phyloP scores from a whole-genome alignment of 64 coral and sea anemone species.

The Montipora foliosa region DNA sequence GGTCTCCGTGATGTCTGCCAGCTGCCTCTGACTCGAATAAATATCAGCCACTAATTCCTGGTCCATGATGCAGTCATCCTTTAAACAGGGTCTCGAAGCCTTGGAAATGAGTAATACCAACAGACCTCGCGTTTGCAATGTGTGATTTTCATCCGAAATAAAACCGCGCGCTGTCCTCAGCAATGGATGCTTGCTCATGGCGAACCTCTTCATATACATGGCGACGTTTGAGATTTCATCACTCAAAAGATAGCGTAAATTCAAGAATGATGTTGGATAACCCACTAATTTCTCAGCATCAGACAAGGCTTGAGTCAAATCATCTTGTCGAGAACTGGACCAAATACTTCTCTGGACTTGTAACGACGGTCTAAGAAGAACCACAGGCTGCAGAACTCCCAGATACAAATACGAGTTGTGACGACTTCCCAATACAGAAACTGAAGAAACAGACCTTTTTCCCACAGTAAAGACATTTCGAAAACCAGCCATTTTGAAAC shows the following conservation, averaged over 20 bases:
- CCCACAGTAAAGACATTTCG: not conserved
- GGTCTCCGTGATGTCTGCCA: slow-evolving; percentile 98
- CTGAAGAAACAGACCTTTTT: not conserved
- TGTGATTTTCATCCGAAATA: slow-evolving; percentile 86
- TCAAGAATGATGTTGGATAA: slow-evolving; percentile 94
- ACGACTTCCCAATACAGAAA: not conserved
- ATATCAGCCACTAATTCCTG: slow-evolving; percentile 88
- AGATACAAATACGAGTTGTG: not conserved
- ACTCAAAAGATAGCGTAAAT: slow-evolving; percentile 88
- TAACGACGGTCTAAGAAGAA: not conserved
- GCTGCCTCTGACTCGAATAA: slow-evolving; percentile 86
- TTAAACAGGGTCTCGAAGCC: slow-evolving; percentile 64
- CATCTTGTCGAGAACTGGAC: slow-evolving; percentile 55
- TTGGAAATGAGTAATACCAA: slow-evolving; percentile 79
- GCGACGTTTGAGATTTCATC: slow-evolving; percentile 95
- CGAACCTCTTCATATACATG: slow-evolving; percentile 92
- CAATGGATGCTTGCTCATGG: slow-evolving; percentile 89
- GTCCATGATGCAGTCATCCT: slow-evolving; percentile 32
- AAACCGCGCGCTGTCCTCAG: slow-evolving; percentile 90
- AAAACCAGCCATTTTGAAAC: not conserved
- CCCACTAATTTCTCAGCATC: slow-evolving; percentile 97
- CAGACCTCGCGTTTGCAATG: slow-evolving; percentile 83
- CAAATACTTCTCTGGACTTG: not conserved
- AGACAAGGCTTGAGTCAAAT: slow-evolving; percentile 89
- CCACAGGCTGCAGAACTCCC: too few relatives aligned